Conservation (phyloP, 2,888 invertebrate genomes). For the Podabrus alpinus region DNA sequence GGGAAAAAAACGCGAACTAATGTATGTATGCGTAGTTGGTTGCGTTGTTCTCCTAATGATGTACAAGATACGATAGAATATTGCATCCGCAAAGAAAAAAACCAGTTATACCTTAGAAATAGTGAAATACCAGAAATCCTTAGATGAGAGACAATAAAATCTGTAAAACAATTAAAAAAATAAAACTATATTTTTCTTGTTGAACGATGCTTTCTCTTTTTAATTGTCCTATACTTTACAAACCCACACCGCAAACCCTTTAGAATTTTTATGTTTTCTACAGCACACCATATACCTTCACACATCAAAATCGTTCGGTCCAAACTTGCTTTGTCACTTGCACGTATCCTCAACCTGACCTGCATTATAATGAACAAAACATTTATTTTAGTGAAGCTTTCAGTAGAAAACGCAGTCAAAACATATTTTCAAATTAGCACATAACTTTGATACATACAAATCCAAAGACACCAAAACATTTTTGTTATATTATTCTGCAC, state of each 20-base stretch:
- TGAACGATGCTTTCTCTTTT: slow-evolving; percentile 10
- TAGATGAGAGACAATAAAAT: slow-evolving; percentile 27
- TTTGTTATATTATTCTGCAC: neutral
- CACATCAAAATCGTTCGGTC: neutral
- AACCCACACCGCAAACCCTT: slow-evolving; percentile 1
- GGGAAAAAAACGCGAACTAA: slow-evolving; percentile 57
- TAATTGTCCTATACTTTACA: neutral
- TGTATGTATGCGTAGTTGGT: slow-evolving; percentile 58
- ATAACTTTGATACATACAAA: neutral
- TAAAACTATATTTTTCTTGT: slow-evolving; percentile 15
- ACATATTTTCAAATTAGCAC: neutral
- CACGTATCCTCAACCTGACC: neutral
- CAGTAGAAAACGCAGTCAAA: neutral
- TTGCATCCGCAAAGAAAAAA: slow-evolving; percentile 24
- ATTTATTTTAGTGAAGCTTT: neutral
- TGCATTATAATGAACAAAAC: neutral
- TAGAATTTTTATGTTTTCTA: neutral
- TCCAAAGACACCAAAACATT: neutral
- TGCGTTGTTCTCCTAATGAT: slow-evolving; percentile 56
- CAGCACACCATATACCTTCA: neutral
- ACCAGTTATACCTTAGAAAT: slow-evolving; percentile 14
- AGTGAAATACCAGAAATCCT: slow-evolving; percentile 11
- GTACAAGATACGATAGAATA: slow-evolving; percentile 52
- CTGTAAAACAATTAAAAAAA: slow-evolving; percentile 4
- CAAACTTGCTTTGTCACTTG: neutral